These are phyloP conservation scores for Metallyticus violacea DNA, from an alignment of 2,888 invertebrate genomes.

Conservation along the genomic window DNA sequence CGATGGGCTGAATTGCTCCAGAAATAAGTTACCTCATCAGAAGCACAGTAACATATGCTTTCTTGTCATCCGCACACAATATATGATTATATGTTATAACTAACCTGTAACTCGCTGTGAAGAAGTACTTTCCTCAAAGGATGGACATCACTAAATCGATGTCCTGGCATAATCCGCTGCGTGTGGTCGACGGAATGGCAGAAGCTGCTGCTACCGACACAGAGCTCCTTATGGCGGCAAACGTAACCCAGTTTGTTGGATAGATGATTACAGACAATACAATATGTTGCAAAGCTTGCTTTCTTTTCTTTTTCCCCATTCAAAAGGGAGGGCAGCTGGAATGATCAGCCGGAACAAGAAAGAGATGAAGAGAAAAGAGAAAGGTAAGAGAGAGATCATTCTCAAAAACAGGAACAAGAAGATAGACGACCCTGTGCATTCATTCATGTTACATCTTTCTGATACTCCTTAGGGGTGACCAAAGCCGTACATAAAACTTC, in stretches of 20 bases:
- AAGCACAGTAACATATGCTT: no score
- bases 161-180: not conserved
- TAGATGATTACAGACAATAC: not conserved
- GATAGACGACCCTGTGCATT: not conserved
- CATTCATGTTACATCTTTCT: not conserved
- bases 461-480: not conserved
- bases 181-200: not conserved
- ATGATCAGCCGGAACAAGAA: not conserved
- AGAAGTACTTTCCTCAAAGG: no score
- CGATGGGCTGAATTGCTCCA: no score
- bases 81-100: no score
- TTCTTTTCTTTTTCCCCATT: not conserved
- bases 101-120: no score
- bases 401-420: conserved; percentile 6
- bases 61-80: no score
- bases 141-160: not conserved
- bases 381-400: not conserved
- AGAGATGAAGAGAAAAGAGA: not conserved
- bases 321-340: not conserved
- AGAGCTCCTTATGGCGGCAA: not conserved
- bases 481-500: no score
- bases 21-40: no score
- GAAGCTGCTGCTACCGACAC: not conserved
- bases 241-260: not conserved
- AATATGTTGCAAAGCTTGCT: not conserved